A percentile compares a stretch with the other conserved stretches of the same genome.
Evolutionary conservation across 2,888 invertebrate species (phyloP).

Genomic region (Cheilosia impressa): DNA sequence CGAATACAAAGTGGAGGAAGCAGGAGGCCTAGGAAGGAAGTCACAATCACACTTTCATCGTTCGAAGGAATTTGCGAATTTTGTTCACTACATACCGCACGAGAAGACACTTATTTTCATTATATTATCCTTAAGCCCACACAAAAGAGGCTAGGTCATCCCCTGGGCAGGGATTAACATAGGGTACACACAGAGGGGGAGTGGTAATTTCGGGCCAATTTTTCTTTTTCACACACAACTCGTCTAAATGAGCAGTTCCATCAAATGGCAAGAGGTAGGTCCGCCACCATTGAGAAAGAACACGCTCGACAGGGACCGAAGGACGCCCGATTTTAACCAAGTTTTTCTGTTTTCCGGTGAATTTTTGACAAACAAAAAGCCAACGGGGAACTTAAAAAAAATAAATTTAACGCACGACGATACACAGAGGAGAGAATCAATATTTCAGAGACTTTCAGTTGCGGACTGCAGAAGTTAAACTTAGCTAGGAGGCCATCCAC

Average conservation of each 20-base stretch:
- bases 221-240: conserved; percentile 12
- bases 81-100: conserved; percentile 28
- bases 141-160: conserved; percentile 70
- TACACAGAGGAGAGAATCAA: conserved; percentile 70
- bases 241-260: conserved; percentile 6
- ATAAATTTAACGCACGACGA: conserved; percentile 51
- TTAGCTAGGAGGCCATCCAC: conserved; percentile 59
- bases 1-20: not conserved
- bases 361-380: conserved; percentile 34
- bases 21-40: conserved; percentile 6
- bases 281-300: conserved; percentile 23
- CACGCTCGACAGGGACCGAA: not conserved
- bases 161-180: conserved; percentile 54
- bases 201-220: conserved; percentile 10
- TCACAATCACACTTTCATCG: conserved; percentile 62
- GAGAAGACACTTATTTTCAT: conserved; percentile 40
- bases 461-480: conserved; percentile 64
- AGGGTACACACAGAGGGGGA: conserved; percentile 51
- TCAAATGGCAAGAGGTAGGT: not conserved
- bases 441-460: conserved; percentile 68
- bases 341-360: conserved; percentile 6
- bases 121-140: conserved; percentile 37
- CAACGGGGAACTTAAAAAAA: conserved; percentile 30
- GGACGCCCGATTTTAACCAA: not conserved
- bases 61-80: conserved; percentile 9